A percentile compares a stretch with the other conserved stretches of the same genome.
phyloP scores from a whole-genome alignment of 2,888 invertebrate genomes.

The Eupelmus urozonus region DNA sequence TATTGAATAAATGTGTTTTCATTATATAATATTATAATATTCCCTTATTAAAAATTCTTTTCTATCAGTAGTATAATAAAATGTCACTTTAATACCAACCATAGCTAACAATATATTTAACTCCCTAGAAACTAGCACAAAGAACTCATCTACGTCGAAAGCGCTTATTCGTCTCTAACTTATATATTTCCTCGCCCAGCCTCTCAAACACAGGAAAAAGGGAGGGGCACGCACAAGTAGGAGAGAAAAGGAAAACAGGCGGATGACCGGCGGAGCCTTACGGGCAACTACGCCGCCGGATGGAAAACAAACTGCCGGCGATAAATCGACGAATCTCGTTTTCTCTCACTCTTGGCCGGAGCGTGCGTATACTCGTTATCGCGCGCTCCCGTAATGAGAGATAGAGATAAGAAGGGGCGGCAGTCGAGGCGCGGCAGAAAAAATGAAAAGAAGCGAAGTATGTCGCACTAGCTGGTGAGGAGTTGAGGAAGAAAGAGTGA shows the following conservation, averaged over 20 bases:
- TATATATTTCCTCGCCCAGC: background rate
- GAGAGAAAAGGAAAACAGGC: background rate
- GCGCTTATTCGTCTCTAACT: conserved; percentile 7
- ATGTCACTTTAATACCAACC: too few species aligned
- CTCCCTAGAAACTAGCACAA: too few species aligned
- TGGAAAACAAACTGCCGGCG: conserved; percentile 48
- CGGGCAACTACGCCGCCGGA: too few species aligned
- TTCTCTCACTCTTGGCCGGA: conserved; percentile 11
- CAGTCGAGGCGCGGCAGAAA: conserved; percentile 4
- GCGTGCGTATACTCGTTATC: conserved; percentile 60
- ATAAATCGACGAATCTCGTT: conserved; percentile 61
- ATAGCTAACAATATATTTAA: too few species aligned
- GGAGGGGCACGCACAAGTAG: background rate
- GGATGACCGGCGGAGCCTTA: too few species aligned
- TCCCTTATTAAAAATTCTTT: too few species aligned
- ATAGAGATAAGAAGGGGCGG: background rate
- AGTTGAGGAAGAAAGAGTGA: background rate
- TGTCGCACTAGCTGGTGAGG: too few species aligned
- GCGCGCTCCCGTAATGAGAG: conserved; percentile 56
- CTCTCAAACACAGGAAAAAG: too few species aligned
- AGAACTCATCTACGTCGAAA: too few species aligned
- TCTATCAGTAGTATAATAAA: too few species aligned
- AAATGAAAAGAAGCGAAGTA: background rate
- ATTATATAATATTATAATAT: too few species aligned
- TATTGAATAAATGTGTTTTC: too few species aligned